These are phyloP conservation scores for Pimephales promelas DNA, from an alignment of 2,113 vertebrate species.

Conservation along the genomic window DNA sequence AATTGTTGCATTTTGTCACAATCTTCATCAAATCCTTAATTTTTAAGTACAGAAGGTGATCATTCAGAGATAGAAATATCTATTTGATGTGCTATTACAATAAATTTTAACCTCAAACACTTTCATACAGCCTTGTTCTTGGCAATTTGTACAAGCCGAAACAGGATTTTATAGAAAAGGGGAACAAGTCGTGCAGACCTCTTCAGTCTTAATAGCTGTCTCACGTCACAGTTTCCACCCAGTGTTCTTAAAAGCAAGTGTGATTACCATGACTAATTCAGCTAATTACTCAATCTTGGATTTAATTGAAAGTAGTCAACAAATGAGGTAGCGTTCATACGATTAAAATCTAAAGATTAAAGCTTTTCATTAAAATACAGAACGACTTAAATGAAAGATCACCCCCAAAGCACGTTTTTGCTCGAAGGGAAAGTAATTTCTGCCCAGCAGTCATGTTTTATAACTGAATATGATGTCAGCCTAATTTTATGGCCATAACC, in stretches of 20 bases:
- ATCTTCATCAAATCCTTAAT: background rate
- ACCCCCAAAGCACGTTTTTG: conserved; percentile 35
- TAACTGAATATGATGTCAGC: conserved; percentile 56
- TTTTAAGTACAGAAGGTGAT: background rate
- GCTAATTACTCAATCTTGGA: conserved; percentile 21
- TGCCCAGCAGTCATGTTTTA: conserved; percentile 37
- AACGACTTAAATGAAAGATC: background rate
- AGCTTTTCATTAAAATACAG: conserved; percentile 16
- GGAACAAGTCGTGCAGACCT: conserved; percentile 40
- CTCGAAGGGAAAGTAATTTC: background rate
- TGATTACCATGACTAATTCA: conserved; percentile 32
- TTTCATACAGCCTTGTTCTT: background rate
- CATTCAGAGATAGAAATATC: background rate
- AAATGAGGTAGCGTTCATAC: conserved; percentile 25
- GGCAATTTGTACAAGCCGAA: conserved; percentile 12
- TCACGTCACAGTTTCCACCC: conserved; percentile 37
- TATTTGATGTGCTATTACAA: background rate
- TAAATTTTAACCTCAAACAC: background rate
- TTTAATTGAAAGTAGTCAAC: conserved; percentile 7
- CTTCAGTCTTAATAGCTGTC: conserved; percentile 15
- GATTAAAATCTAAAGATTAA: conserved; percentile 45
- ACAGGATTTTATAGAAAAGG: conserved; percentile 34
- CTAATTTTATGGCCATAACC: conserved; percentile 48
- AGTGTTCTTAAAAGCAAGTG: conserved; percentile 24
- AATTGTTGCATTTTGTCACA: background rate